Evolutionary conservation across 2,888 invertebrate genomes (phyloP), one percentile per base, ranked within the genome.

Genomic region (Muschampia staudingeri): DNA sequence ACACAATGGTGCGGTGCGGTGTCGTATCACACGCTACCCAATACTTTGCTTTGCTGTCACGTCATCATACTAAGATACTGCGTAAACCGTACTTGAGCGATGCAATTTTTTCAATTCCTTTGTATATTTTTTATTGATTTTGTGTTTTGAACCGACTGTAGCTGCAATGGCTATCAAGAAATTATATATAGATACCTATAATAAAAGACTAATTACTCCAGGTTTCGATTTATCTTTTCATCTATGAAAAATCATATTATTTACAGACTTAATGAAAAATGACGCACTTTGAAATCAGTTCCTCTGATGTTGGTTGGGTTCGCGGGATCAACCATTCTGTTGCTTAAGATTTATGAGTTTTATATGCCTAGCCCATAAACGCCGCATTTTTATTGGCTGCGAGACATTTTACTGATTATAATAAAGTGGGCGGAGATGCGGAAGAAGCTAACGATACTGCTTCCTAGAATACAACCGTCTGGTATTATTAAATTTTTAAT

Each of bases 341-440:
- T 91, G 90, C 91, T 83, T 89, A 87, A 91, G 92, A 96, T 96
- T 96, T 95, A 96, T 96, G 94, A 91, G 91, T 93, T 95, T 94
- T 95, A 94, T 94, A 94, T 94, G 92, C 91, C 91, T 89, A 92
- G 94, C 94, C 95, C 95, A 96, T 96, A 95, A 96, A 96, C 92
- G 95, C 93, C 94, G 90, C 90, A 90, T 91, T 95, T 96, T 96
- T 96, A 96, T 94, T 93, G 92, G 93, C 93, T 91, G 93, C 93
- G 93, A 94, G 96, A 96, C 95, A 92, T 95, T 44, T 96, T 94
- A 95, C 93, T 95, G 95, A 95, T 96, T 95, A 94, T 67, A 34
- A 16, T 34, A 37, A 67, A 37, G 95, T 95, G 94, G 94, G 93
- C 90, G 92, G 92, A 92, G 93, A 95, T 91, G 94, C 95, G 94